Percentiles rank a stretch among this genome's conserved stretches.
These are phyloP conservation scores for Microcebus murinus DNA, from an alignment of 2,113 vertebrate genomes.

Conservation along the genomic window DNA sequence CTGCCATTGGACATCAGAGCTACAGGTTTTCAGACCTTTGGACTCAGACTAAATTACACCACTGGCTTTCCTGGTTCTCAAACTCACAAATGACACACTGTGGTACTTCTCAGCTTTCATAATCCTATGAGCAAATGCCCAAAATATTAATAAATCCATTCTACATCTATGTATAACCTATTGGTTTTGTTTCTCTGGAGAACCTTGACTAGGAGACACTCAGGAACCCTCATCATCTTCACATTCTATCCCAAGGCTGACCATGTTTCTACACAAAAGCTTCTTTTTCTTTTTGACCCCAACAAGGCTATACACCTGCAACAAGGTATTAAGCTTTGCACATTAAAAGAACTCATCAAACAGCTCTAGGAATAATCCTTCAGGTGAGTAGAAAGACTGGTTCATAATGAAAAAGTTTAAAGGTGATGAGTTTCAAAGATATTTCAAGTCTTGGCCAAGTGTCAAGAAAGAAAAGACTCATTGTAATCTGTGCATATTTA, in stretches of 20 bases:
- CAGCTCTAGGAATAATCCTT: conserved; percentile 22
- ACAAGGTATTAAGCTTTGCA: background rate
- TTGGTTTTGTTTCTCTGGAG: background rate
- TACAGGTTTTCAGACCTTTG: background rate
- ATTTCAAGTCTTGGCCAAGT: conserved; percentile 7
- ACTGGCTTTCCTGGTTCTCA: background rate
- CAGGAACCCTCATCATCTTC: background rate
- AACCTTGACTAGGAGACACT: background rate
- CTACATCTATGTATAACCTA: background rate
- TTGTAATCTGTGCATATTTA: conserved; percentile 30
- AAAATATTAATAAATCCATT: background rate
- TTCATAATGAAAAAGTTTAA: background rate
- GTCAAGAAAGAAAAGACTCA: background rate
- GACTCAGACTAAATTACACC: background rate
- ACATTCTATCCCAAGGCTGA: background rate
- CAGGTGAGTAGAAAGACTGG: background rate
- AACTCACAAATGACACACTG: no score
- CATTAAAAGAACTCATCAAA: background rate
- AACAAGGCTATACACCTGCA: background rate
- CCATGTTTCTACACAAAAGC: background rate
- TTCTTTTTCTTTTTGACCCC: background rate
- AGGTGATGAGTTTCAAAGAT: background rate
- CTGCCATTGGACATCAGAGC: background rate
- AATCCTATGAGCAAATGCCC: background rate
- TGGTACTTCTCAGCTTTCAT: no score